phyloP scores from a whole-genome alignment of 1,140 invertebrate genomes.

The Procambarus clarkii region DNA sequence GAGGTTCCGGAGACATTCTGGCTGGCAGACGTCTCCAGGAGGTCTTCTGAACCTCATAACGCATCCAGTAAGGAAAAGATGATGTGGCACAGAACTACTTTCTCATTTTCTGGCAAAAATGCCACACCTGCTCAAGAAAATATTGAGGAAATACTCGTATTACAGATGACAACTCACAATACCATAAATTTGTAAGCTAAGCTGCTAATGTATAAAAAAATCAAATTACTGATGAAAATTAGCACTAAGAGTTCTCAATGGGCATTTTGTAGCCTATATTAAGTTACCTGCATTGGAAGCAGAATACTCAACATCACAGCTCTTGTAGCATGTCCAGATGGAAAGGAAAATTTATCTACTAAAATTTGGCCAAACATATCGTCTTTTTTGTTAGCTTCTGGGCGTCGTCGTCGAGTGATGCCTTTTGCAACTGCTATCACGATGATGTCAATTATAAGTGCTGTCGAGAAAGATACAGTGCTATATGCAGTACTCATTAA shows the following conservation, averaged over 20 bases:
- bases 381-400: conserved; percentile 80
- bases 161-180: too few relatives aligned
- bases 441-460: conserved; percentile 90
- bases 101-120: too few relatives aligned
- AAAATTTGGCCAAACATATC: conserved; percentile 82
- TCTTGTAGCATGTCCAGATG: conserved; percentile 95
- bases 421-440: conserved; percentile 89
- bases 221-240: neutral
- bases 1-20: too few relatives aligned
- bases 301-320: conserved; percentile 86
- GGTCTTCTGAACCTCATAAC: too few relatives aligned
- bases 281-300: conserved; percentile 51
- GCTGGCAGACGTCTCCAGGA: too few relatives aligned
- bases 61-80: too few relatives aligned
- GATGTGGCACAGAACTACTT: too few relatives aligned
- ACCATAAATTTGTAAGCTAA: too few relatives aligned
- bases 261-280: neutral
- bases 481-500: neutral
- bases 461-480: conserved; percentile 77
- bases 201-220: too few relatives aligned
- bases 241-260: neutral
- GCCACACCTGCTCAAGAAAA: too few relatives aligned
- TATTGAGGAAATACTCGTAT: too few relatives aligned
- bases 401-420: conserved; percentile 84
- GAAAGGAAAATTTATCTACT: conserved; percentile 95